Evolutionary conservation across 2,113 vertebrate genomes (phyloP), one percentile per base, ranked within the genome.

Genomic region (Eolophus roseicapilla): DNA sequence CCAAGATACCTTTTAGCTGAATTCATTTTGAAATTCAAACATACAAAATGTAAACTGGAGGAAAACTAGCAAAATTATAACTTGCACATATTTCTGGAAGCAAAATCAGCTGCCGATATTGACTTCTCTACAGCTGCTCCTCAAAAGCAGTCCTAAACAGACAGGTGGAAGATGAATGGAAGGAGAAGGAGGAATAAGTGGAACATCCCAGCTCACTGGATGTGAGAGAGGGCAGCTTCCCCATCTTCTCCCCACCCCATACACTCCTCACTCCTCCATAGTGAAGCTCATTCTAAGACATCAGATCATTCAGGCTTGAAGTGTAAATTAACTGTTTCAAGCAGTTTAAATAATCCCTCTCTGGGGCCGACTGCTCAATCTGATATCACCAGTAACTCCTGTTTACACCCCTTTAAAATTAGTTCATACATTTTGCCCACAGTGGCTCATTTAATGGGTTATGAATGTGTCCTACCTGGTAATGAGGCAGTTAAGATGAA

Each of bases 381-480:
- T 81, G 43, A 31, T 28, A 78, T 39, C 9, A 2, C 7, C n/a
- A 52, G 29, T 73, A 80, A 33, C 17, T 39, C 19, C 24, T 78
- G 37, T 62, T 76, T 35, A 15, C 41, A 33, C 0, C 1, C 17
- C 62, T 69, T 27, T 43, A 24, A 63, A 69, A 77, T 21, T 8
- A 49, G 5, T 25, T 33, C 55, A 62, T 17, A 2, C 3, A 2
- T 59, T 86, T 39, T 75, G 29, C 9, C 59, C 46, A 2, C 0
- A 0, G 9, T 86, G 71, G n/a, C 13, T 90, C 59, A 57, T 62
- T 50, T 49, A 28, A 21, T 0, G 0, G 35, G 13, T 73, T 68
- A 13, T 9, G 59, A 57, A 27, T 9, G 0, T 50, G 59, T 47
- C 96, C 81, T 96, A 97, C 96, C 96, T 97, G 95, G 69, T 44